Percentiles rank a stretch among this genome's conserved stretches.
Evolutionary conservation across 2,888 invertebrate species (phyloP).

Genomic region (Heliconius cydno): DNA sequence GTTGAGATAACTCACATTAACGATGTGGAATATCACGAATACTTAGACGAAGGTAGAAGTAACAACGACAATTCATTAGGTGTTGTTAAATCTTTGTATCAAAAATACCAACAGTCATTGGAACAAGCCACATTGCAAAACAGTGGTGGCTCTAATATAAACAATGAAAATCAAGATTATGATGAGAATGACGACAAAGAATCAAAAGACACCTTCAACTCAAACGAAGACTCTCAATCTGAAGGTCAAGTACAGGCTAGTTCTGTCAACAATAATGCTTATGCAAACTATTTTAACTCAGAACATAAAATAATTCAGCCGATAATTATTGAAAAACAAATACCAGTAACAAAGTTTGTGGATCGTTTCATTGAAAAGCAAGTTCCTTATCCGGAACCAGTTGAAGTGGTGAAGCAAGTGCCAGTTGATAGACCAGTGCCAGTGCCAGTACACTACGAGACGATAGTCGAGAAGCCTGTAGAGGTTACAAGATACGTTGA

Average conservation of each 20-base stretch:
- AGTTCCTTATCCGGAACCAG: slow-evolving; percentile 72
- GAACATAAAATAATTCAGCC: slow-evolving; percentile 73
- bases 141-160: slow-evolving; percentile 61
- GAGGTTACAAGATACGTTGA: slow-evolving; percentile 81
- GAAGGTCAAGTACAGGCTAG: slow-evolving; percentile 64
- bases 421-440: slow-evolving; percentile 75
- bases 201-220: slow-evolving; percentile 62
- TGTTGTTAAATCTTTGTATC: slow-evolving; percentile 63
- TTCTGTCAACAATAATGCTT: slow-evolving; percentile 58
- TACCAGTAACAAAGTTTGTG: slow-evolving; percentile 75
- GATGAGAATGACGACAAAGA: slow-evolving; percentile 55
- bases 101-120: slow-evolving; percentile 67
- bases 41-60: slow-evolving; percentile 72
- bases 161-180: slow-evolving; percentile 59
- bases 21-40: slow-evolving; percentile 75
- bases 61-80: slow-evolving; percentile 62
- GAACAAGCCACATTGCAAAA: slow-evolving; percentile 69
- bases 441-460: slow-evolving; percentile 77
- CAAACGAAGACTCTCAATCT: slow-evolving; percentile 66
- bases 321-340: slow-evolving; percentile 75
- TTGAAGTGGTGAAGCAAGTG: slow-evolving; percentile 65
- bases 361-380: slow-evolving; percentile 75
- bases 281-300: slow-evolving; percentile 58
- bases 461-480: slow-evolving; percentile 80
- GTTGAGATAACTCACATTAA: slow-evolving; percentile 79